phyloP scores from a whole-genome alignment of 2,113 vertebrate genomes.

The Asarcornis scutulata region DNA sequence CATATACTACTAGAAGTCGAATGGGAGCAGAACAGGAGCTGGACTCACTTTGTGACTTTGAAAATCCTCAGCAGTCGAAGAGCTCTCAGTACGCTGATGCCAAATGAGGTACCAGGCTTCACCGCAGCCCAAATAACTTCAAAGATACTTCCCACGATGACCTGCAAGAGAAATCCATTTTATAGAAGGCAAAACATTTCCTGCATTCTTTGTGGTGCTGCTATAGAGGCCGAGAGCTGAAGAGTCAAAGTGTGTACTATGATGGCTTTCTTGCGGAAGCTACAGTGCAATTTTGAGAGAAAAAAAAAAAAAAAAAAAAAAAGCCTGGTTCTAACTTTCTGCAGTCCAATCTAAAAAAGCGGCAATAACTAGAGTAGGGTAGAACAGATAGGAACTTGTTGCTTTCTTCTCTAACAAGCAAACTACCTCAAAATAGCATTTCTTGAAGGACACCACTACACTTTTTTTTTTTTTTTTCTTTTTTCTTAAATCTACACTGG shows the following conservation, averaged over 20 bases:
- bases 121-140: slow-evolving; percentile 96
- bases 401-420: background rate
- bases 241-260: background rate
- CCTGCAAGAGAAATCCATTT: slow-evolving; percentile 72
- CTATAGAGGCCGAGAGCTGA: background rate
- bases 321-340: background rate
- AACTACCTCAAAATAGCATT: background rate
- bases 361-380: background rate
- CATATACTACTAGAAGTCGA: accelerated
- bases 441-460: accelerated
- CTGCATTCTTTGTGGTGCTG: background rate
- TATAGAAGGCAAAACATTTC: background rate
- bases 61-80: slow-evolving; percentile 93
- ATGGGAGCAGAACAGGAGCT: accelerated
- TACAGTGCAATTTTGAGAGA: background rate
- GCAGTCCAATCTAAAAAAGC: background rate
- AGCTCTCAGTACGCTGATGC: slow-evolving; percentile 93
- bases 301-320: background rate
- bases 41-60: slow-evolving; percentile 95
- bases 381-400: background rate
- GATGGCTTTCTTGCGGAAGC: background rate
- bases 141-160: slow-evolving; percentile 96
- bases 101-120: slow-evolving; percentile 93
- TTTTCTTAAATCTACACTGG: background rate
- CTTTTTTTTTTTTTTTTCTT: background rate